A percentile compares a stretch with the other conserved stretches of the same genome.
These are phyloP conservation scores for Tachyglossus aculeatus DNA, from an alignment of 2,797 vertebrate genomes.

Conservation along the genomic window DNA sequence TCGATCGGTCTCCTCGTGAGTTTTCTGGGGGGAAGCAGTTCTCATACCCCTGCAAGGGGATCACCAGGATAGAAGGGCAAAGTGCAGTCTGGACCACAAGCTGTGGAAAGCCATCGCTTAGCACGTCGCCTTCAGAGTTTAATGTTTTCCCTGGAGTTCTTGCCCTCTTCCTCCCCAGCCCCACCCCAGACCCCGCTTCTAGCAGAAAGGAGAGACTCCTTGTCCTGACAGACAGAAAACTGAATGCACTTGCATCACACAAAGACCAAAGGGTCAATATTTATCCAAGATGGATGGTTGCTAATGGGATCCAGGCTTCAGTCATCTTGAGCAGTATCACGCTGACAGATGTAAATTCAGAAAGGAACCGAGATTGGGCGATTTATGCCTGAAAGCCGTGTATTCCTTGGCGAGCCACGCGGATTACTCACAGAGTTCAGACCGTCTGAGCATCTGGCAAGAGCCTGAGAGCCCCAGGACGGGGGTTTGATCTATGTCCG, in stretches of 20 bases:
- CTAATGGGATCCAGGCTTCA: constrained; percentile 65
- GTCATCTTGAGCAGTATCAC: constrained; percentile 60
- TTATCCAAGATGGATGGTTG: constrained; percentile 63
- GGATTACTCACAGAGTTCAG: constrained; percentile 60
- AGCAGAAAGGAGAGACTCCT: constrained; percentile 21
- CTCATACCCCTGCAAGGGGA: too few relatives aligned
- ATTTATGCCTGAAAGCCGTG: constrained; percentile 62
- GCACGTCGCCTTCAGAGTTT: too few relatives aligned
- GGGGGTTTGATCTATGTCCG: constrained; percentile 42
- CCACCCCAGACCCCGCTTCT: too few relatives aligned
- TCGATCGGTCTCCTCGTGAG: too few relatives aligned
- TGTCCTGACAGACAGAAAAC: constrained; percentile 35
- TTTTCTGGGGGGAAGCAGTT: too few relatives aligned
- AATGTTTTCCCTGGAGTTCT: neutral
- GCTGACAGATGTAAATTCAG: constrained; percentile 67
- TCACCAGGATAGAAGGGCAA: too few relatives aligned
- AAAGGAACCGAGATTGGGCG: constrained; percentile 60
- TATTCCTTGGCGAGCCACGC: constrained; percentile 62
- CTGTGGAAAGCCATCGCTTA: too few relatives aligned
- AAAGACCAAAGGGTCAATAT: constrained; percentile 53
- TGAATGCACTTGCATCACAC: constrained; percentile 28
- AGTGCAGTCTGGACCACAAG: too few relatives aligned
- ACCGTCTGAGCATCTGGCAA: constrained; percentile 53
- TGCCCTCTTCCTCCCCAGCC: too few relatives aligned
- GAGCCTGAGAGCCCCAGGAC: constrained; percentile 32